A percentile compares a stretch with the other conserved stretches of the same genome.
These are phyloP conservation scores for Accipiter virgatus DNA, from an alignment of 2,113 vertebrate genomes.

Conservation along the genomic window DNA sequence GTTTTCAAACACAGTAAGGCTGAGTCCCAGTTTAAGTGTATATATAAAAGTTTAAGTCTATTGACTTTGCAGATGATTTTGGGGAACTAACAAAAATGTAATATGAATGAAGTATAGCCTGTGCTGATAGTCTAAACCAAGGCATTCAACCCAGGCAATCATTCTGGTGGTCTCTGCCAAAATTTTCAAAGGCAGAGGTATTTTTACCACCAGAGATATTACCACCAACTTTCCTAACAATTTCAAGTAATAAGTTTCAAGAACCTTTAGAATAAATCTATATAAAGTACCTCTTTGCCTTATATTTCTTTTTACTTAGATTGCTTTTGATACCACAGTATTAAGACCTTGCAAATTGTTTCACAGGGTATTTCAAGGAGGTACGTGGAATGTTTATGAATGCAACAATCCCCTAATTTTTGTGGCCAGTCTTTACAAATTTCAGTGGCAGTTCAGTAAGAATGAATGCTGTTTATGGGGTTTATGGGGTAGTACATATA, in stretches of 20 bases:
- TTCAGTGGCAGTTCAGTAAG: not conserved
- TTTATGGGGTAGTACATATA: not conserved
- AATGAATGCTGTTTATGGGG: not conserved
- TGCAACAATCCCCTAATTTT: not conserved
- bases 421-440: not conserved
- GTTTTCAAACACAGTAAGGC: not conserved
- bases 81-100: not conserved
- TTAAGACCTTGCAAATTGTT: not conserved
- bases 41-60: not conserved
- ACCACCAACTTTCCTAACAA: not conserved
- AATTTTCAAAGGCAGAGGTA: not conserved
- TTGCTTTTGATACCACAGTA: not conserved
- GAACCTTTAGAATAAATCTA: not conserved
- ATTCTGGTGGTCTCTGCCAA: not conserved
- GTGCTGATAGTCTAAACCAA: not conserved
- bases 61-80: not conserved
- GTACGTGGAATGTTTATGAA: not conserved
- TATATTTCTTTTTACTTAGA: not conserved
- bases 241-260: not conserved
- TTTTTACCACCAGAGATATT: not conserved
- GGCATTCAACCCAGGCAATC: not conserved
- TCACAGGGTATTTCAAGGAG: not conserved
- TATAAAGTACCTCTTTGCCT: not conserved
- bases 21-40: not conserved
- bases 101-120: not conserved